Base-by-base conservation (phyloP, 1,140 invertebrate genomes). In the Bradysia coprophila region DNA sequence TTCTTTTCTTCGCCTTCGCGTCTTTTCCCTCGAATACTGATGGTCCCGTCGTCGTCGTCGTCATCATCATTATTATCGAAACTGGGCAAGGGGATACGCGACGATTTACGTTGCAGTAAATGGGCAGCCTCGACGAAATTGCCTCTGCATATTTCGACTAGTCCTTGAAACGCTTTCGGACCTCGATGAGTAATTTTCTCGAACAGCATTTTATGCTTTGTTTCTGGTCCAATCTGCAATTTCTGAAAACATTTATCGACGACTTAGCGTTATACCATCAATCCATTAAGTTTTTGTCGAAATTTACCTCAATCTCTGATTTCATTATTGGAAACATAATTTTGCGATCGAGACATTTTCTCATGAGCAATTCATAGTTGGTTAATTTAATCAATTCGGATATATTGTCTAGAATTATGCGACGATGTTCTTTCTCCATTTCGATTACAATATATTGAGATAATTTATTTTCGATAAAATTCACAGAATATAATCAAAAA, bases 391-490 rank as follows among this genome's bases (percentile, higher is more conserved):
- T 21, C 11, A 40, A n/a, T n/a, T 22, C 4, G 19, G 22, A 13
- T 13, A 40, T 23, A 40, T 40, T 40, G 21, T 21, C 19, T 22
- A 24, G n/a, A 4, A 40, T 40, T 28, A 11, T 40, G 22, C 10
- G 22, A 8, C 39, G 19, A 40, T 40, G 20, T n/a, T 40, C n/a
- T 24, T 40, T 11, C 18, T 40, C 39, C 39, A 40, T 40, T 40
- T 18, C n/a, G n/a, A n/a, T n/a, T n/a, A n/a, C n/a, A n/a, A n/a
- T n/a, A n/a, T n/a, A n/a, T n/a, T n/a, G n/a, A n/a, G n/a, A n/a
- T n/a, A n/a, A n/a, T n/a, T n/a, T n/a, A n/a, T n/a, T n/a, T n/a
- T n/a, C n/a, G n/a, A n/a, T n/a, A n/a, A n/a, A n/a, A n/a, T n/a
- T n/a, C n/a, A n/a, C n/a, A n/a, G n/a, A n/a, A n/a, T n/a, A n/a